Base-by-base conservation (phyloP, 2,888 invertebrate species). In the Abrostola tripartita region DNA sequence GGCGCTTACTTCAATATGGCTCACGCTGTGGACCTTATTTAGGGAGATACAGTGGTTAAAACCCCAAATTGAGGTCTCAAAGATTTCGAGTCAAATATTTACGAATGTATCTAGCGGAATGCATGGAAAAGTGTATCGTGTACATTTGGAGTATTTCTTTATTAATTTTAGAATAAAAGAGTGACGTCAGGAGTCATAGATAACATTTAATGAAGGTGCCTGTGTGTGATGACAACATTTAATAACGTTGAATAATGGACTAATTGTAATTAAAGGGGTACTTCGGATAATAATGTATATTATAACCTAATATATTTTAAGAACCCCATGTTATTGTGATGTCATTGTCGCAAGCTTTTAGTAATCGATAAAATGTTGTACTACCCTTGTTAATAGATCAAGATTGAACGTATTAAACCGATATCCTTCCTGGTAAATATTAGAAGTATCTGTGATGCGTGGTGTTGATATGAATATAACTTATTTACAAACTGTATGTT, bases 1-100 rank as follows among this genome's bases (percentile, higher is more conserved):
- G 58, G 50, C 41, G 50, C 12, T 74, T 63, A 50, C 12, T 54
- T 64, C 49, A 49, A 52, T 42, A 47, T 4, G 35, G 40, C 7
- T 57, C 58, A 67, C 58, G 64, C 67, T 10, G 50, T 14, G 12
- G 35, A 12, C 7, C 7, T 7, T 50, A 38, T 52, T 56, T 12
- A 9, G 52, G 65, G 59, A 50, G 56, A 47, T 70, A 52, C 38
- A 50, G 50, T 14, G 14, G 47, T 38, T 37, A 40, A 12, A 24
- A 61, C 5, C 53, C 49, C 10, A 12, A 35, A 51, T 10, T 49
- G 38, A 24, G 47, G 35, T 55, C 49, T 63, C 60, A 52, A 41
- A 5, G 8, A 53, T 1, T 56, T 49, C 6, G 59, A 54, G 10
- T 51, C 9, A 11, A 5, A 10, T 59, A 53, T 63, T 62, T 53